Evolutionary conservation across 2,888 invertebrate species (phyloP).

Genomic region (Tenthredo mesomela): DNA sequence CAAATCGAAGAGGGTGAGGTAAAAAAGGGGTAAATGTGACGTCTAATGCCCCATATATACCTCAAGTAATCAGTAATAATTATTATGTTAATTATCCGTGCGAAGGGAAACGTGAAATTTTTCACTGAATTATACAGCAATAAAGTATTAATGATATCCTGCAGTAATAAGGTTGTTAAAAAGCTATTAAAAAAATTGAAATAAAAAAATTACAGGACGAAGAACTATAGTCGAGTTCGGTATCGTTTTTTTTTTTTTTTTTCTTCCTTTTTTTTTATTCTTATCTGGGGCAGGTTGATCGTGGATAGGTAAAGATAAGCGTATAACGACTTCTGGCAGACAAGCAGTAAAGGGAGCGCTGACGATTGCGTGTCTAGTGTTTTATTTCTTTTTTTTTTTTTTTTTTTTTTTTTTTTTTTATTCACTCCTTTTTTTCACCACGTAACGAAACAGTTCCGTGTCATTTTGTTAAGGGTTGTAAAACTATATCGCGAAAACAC

Average conservation of each 20-base stretch:
- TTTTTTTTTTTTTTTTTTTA: neutral
- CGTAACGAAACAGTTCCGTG: conserved; percentile 25
- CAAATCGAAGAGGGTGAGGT: too few relatives aligned
- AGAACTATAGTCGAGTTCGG: neutral
- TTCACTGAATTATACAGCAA: neutral
- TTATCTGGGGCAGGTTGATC: conserved; percentile 29
- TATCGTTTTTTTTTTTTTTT: too few relatives aligned
- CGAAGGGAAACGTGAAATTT: too few relatives aligned
- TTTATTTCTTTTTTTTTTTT: neutral
- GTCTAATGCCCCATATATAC: too few relatives aligned
- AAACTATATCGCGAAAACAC: neutral
- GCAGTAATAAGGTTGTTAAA: neutral
- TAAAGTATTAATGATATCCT: neutral
- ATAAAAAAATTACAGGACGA: neutral
- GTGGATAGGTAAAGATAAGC: conserved; percentile 44
- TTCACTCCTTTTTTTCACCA: neutral
- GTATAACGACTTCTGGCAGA: conserved; percentile 19
- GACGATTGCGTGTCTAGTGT: conserved; percentile 30
- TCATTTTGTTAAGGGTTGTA: conserved; percentile 23
- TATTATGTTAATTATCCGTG: too few relatives aligned
- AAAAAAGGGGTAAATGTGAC: too few relatives aligned
- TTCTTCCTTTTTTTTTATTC: too few relatives aligned
- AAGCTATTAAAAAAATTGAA: neutral
- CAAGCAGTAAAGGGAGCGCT: conserved; percentile 31
- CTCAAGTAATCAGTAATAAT: neutral